Percentiles rank a stretch among this genome's conserved stretches.
Conservation (phyloP, 1,140 invertebrate genomes). For the Triops cancriformis region DNA sequence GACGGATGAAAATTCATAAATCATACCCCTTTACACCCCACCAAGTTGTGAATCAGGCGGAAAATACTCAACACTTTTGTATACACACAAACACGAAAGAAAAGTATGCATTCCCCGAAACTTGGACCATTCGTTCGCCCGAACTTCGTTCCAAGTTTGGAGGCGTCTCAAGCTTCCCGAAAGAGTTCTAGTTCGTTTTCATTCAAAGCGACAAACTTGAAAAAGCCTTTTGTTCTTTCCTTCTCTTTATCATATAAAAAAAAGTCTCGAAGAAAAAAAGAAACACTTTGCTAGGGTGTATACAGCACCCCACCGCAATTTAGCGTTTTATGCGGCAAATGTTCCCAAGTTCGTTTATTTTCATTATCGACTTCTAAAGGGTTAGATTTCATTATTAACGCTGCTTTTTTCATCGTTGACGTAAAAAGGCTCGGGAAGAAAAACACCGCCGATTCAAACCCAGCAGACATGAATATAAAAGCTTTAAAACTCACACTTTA, state of each 20-base stretch:
- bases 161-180: not conserved
- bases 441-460: not conserved
- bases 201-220: no score
- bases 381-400: not conserved
- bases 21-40: not conserved
- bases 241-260: no score
- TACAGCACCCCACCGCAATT: not conserved
- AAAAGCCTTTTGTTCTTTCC: no score
- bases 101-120: not conserved
- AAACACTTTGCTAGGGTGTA: no score
- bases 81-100: not conserved
- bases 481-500: not conserved
- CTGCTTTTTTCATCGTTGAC: not conserved
- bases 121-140: not conserved
- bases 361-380: not conserved
- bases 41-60: not conserved
- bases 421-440: not conserved
- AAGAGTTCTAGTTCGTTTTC: no score
- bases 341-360: not conserved
- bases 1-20: not conserved
- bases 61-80: not conserved
- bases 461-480: not conserved
- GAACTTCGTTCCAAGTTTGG: not conserved
- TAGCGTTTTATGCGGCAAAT: not conserved
- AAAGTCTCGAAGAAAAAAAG: no score